Base-by-base conservation (phyloP, 2,113 vertebrate species). In the Ranitomeya variabilis region DNA sequence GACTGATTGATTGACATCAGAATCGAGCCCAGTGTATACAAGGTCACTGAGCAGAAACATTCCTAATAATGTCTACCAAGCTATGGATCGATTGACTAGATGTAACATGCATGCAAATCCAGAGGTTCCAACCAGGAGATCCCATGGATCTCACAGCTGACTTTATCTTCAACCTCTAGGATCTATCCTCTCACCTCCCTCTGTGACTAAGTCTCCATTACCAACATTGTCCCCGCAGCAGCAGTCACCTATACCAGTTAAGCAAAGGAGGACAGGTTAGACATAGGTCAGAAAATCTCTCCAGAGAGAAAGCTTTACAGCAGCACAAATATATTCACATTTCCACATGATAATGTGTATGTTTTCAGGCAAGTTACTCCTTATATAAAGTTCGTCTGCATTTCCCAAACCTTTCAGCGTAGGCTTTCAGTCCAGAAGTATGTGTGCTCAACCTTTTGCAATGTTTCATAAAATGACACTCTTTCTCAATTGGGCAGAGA, bases 211-310 rank as follows among this genome's bases (percentile, higher is more conserved):
- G 90, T 88, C 31, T 92, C 89, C 91, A 92, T 91, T 4, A 21
- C 67, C 91, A 94, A 84, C 62, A 78, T 90, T 90, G 88, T 90
- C 79, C 87, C 83, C 90, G 90, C 91, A 93, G 91, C 92, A 92
- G 90, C 91, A 93, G 90, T 93, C 91, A 92, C 91, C 91, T 92
- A 93, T 90, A 92, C 83, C 90, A 91, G 90, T 90, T 88, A 92
- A 91, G 89, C 90, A 91, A 90, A 93, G 88, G 90, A 91, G 73
- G 86, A 91, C 89, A 91, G 88, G 90, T 93, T 90, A 92, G 92
- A 91, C 71, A 23, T 21, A 89, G 54, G 80, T 85, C 55, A 90
- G 80, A 89, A 74, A 69, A 89, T 87, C 15, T 55, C 86, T 88
- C 85, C 64, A 78, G 1, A 89, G 73, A 76, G 83, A 60, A 78